Evolutionary conservation across 2,888 invertebrate species (phyloP).

Genomic region (Synergus itoensis): DNA sequence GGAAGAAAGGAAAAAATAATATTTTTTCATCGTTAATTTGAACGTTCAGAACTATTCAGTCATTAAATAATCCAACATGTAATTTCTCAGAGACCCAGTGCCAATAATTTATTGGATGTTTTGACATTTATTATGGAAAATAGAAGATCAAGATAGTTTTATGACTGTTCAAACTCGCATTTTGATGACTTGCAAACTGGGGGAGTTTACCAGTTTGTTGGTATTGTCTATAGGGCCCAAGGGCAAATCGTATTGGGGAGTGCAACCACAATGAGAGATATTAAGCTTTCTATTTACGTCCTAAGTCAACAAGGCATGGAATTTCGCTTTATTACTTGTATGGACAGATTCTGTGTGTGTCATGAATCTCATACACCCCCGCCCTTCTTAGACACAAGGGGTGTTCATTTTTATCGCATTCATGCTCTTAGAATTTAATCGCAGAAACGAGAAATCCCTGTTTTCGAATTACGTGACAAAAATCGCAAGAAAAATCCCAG

Average conservation of each 20-base stretch:
- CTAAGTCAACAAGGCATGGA: slow-evolving; percentile 71
- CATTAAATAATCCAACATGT: no score
- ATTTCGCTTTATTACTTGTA: slow-evolving; percentile 70
- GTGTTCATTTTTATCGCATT: slow-evolving; percentile 40
- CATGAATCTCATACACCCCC: slow-evolving; percentile 32
- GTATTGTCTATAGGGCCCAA: slow-evolving; percentile 43
- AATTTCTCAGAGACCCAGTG: no score
- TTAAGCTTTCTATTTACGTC: slow-evolving; percentile 73
- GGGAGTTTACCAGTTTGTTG: slow-evolving; percentile 25
- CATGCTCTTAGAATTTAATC: background rate
- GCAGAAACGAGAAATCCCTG: slow-evolving; percentile 22
- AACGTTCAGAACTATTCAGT: no score
- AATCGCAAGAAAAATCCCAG: background rate
- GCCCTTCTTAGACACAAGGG: slow-evolving; percentile 14
- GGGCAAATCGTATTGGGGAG: slow-evolving; percentile 53
- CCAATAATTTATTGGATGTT: background rate
- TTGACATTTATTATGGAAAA: background rate
- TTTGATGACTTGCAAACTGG: slow-evolving; percentile 38
- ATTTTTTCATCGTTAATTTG: no score
- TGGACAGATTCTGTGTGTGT: slow-evolving; percentile 53
- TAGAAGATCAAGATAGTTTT: background rate
- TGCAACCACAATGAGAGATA: slow-evolving; percentile 71
- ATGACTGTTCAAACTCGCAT: slow-evolving; percentile 1
- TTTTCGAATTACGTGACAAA: slow-evolving; percentile 31
- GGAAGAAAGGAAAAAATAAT: no score